Evolutionary conservation across 2,797 vertebrate species (phyloP).

Genomic region (Astyanax mexicanus): DNA sequence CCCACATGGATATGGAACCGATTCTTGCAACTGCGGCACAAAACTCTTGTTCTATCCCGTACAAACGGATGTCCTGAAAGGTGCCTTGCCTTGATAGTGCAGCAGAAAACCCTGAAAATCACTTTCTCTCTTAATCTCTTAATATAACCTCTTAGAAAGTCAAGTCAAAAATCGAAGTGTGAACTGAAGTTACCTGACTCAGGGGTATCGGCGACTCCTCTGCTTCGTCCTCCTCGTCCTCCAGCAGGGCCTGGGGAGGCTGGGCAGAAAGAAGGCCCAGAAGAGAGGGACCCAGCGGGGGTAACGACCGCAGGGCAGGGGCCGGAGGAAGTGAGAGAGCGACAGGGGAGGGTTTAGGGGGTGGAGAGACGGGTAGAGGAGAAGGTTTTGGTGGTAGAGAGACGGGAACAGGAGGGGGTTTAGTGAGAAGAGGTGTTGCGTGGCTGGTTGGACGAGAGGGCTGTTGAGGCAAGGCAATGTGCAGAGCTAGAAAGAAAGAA

Average conservation of each 20-base stretch:
- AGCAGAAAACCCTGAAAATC: no score
- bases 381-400: slow-evolving; percentile 59
- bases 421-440: slow-evolving; percentile 86
- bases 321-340: slow-evolving; percentile 41
- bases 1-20: no score
- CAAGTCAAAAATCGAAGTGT: no score
- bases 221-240: slow-evolving; percentile 70
- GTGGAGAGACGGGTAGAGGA: slow-evolving; percentile 57
- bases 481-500: slow-evolving; percentile 79
- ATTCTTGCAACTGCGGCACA: no score
- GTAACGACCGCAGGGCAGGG: slow-evolving; percentile 54
- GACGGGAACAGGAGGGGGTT: slow-evolving; percentile 74
- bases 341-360: slow-evolving; percentile 50
- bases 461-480: slow-evolving; percentile 91
- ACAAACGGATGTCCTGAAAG: no score
- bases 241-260: slow-evolving; percentile 76
- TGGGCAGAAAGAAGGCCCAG: slow-evolving; percentile 76
- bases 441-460: slow-evolving; percentile 90
- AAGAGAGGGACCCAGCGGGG: slow-evolving; percentile 47
- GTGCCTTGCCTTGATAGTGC: no score
- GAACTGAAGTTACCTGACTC: slow-evolving; percentile 82
- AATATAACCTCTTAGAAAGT: no score
- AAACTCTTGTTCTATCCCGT: no score
- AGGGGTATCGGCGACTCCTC: slow-evolving; percentile 61
- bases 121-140: no score